Evolutionary conservation across 1,140 invertebrate species (phyloP), one percentile per base, ranked within the genome.

Genomic region (Caerostris darwini): DNA sequence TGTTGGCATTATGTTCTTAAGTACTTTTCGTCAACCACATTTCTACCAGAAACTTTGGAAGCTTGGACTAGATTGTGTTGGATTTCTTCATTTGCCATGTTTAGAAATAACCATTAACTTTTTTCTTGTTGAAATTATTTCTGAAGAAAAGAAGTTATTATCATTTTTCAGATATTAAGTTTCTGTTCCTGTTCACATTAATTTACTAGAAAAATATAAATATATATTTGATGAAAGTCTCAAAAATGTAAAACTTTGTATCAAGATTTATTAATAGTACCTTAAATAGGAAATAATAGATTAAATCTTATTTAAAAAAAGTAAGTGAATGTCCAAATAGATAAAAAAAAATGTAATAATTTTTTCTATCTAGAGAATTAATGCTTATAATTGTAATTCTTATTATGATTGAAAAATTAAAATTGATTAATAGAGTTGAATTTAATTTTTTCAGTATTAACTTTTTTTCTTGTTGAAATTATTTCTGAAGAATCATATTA

Each of bases 11-110:
- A 19, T 34, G 4, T 77, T 10, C 3, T 19, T 77, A 77, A 77
- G 69, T 77, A 34, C 69, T 77, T 77, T 61, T 34, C 19, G 69
- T 77, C 19, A 10, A 50, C 34, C 69, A 77, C 10, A 34, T 34
- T 77, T 77, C 50, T 34, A 77, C 69, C 50, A 34, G 69, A 34
- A 77, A 77, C 19, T 77, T 77, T 77, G 7, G 50, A 77, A 77
- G 69, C 69, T 34, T 34, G 34, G 2, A 34, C 34, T 77, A 19
- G 69, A 34, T 34, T 77, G 7, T 77, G 7, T 77, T 50, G 10
- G 34, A 8, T 19, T 50, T 77, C 69, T 34, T 77, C 19, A 10
- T 34, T 50, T 77, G 69, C 10, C 2, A 17, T 50, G 50, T 77
- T 19, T 34, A 34, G 3, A 34, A 77, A 34, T 77, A 77, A 77